phyloP scores from a whole-genome alignment of 1,140 invertebrate genomes.

The Drosophila dunni region DNA sequence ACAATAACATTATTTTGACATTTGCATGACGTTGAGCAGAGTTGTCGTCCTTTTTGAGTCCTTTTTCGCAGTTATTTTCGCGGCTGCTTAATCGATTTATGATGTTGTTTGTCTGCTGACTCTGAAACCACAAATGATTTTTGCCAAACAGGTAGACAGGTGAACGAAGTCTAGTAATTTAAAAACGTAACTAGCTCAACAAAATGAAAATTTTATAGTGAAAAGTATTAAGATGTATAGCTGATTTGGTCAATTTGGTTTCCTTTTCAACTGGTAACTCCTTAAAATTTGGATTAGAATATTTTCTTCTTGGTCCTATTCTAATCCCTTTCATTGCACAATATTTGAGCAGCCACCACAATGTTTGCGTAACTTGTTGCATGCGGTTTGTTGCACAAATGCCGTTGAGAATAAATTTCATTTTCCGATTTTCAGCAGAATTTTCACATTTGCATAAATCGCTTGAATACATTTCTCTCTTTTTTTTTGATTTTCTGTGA shows the following conservation, averaged over 20 bases:
- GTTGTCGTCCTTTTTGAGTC: background rate
- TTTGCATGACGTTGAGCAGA: conserved; percentile 53
- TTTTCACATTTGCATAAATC: conserved; percentile 46
- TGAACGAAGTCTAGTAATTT: too few species aligned
- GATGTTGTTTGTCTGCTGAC: conserved; percentile 64
- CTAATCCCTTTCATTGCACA: conserved; percentile 34
- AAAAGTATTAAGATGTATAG: too few species aligned
- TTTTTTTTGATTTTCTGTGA: background rate
- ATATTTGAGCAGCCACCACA: conserved; percentile 29
- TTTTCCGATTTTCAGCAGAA: conserved; percentile 34
- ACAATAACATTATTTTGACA: conserved; percentile 69
- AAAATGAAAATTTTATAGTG: too few species aligned
- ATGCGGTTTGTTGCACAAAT: conserved; percentile 46
- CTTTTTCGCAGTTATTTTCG: background rate
- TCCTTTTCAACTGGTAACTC: too few species aligned
- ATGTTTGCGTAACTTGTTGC: conserved; percentile 69
- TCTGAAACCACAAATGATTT: conserved; percentile 57
- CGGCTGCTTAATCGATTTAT: conserved; percentile 68
- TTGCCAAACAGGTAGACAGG: background rate
- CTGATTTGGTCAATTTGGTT: too few species aligned
- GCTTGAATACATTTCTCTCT: conserved; percentile 9
- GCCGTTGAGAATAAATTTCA: conserved; percentile 1
- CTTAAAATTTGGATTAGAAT: background rate
- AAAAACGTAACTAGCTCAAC: too few species aligned
- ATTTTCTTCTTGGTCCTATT: background rate